Evolutionary conservation across 2,113 vertebrate species (phyloP).

Genomic region (Synodontis membranacea): DNA sequence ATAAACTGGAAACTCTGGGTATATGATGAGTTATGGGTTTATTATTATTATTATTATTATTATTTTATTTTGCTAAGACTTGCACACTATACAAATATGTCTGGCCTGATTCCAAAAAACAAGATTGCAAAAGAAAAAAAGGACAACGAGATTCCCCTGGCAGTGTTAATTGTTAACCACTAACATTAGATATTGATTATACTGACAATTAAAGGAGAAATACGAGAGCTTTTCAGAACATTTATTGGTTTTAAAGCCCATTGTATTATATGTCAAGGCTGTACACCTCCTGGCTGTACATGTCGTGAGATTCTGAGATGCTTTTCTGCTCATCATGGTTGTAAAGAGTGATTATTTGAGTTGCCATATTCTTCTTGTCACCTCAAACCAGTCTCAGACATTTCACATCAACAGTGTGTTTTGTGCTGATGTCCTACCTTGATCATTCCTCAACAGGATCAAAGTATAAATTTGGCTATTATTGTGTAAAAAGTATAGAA

Average conservation of each 20-base stretch:
- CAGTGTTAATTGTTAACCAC: not conserved
- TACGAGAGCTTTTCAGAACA: not conserved
- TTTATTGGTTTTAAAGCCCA: not conserved
- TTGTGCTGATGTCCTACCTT: too few relatives aligned
- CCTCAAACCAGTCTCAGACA: too few relatives aligned
- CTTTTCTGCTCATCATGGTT: not conserved
- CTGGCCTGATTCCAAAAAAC: not conserved
- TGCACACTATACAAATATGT: not conserved
- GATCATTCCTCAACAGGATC: not conserved
- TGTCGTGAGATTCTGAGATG: too few relatives aligned
- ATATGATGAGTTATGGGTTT: not conserved
- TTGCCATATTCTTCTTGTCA: not conserved
- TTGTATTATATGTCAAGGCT: not conserved
- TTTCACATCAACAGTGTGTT: too few relatives aligned
- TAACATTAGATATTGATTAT: not conserved
- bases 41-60: too few relatives aligned
- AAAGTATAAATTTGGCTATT: not conserved
- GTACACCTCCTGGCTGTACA: too few relatives aligned
- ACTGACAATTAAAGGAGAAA: not conserved
- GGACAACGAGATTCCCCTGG: too few relatives aligned
- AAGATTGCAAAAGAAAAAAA: not conserved
- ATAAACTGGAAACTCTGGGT: not conserved
- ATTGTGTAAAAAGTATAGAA: not conserved
- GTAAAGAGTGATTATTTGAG: not conserved
- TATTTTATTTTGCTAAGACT: not conserved